Conservation (phyloP, 1,140 invertebrate genomes). For the Tetramorium simillimum region DNA sequence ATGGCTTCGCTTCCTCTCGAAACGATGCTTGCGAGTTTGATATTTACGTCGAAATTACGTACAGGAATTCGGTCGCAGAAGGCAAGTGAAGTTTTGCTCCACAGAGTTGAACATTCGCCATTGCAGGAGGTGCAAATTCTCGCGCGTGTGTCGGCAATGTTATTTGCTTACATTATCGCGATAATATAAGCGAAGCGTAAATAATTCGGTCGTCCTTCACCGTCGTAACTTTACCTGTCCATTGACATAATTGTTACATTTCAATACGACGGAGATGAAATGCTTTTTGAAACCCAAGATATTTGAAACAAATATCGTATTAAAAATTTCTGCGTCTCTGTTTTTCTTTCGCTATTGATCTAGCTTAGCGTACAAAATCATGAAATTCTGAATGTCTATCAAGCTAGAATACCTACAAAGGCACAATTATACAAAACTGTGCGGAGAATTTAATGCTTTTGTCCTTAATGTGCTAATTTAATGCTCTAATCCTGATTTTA, state of each 20-base stretch:
- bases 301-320: not conserved
- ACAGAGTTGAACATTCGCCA: not conserved
- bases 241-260: constrained; percentile 3
- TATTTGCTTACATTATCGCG: not conserved
- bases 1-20: not conserved
- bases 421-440: no score
- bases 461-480: no score
- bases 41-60: constrained; percentile 29
- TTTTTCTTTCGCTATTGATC: not conserved
- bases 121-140: not conserved
- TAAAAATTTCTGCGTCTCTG: not conserved
- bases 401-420: no score
- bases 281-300: not conserved
- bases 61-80: not conserved
- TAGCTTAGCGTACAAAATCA: not conserved
- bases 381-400: not conserved
- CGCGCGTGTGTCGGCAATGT: not conserved
- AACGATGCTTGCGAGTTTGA: not conserved
- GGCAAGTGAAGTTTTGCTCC: not conserved
- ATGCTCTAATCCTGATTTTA: no score
- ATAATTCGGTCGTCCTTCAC: not conserved
- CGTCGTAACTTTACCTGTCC: not conserved
- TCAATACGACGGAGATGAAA: not conserved
- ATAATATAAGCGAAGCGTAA: not conserved
- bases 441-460: no score